Base-by-base conservation (phyloP, 2,888 invertebrate species). In the Gerris lacustris region DNA sequence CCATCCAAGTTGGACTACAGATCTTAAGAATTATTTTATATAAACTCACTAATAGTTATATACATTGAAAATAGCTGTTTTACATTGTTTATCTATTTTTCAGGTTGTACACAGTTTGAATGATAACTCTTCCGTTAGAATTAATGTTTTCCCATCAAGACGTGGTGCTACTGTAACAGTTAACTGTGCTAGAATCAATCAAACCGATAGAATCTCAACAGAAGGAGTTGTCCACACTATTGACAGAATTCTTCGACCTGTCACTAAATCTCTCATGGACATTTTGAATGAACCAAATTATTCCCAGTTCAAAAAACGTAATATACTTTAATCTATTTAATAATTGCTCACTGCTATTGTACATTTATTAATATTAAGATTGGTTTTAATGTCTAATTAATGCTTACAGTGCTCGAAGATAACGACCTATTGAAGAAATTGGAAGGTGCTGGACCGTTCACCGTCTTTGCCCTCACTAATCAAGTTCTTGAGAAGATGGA, bases 201-300 rank as follows among this genome's bases (percentile, higher is more conserved):
- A 84, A 72, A 80, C 83, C 45, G 87, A 90, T 78, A 84, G 86
- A 76, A 80, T 85, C 69, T 86, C 88, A 0, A 83, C 84, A 64
- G 87, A 88, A 77, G 89, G 88, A 17, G 83, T 89, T 70, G 82
- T 89, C 15, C 88, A 90, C 77, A 80, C 86, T 0, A 80, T 88
- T 17, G 84, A 85, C 67, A 82, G 84, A n/a, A 84, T 88, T 6
- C 80, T 89, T 7, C 15, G 44, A n/a, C 84, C 84, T 6, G 79
- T 80, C 31, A 78, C 76, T 43, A 77, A 79, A 70, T 78, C 80
- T 2, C 73, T 83, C 43, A 76, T 78, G 9, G 80, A 82, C 47
- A 67, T 73, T 17, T 66, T 74, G 18, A 70, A 73, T 31, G 72
- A 73, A 63, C 72, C 74, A 0, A 84, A 86, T 76, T 83, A 88